Percentiles rank a stretch among this genome's conserved stretches.
Conservation (phyloP, 2,797 vertebrate species). For the Leucoraja ocellata region DNA sequence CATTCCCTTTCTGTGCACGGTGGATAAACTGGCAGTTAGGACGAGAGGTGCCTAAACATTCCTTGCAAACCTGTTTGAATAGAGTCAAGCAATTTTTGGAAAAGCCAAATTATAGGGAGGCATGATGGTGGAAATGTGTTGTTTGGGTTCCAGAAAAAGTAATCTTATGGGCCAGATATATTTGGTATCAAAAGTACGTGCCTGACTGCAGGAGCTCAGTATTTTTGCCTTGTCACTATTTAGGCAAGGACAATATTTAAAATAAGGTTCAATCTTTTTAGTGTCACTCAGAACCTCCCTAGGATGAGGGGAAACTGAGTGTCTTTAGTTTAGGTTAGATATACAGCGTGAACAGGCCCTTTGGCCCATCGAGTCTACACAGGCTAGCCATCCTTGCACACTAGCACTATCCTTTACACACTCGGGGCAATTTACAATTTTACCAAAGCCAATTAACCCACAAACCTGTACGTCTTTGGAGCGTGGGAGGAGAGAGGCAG, state of each 20-base stretch:
- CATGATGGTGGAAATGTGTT: neutral
- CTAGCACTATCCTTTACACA: too few species aligned
- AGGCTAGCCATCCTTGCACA: too few species aligned
- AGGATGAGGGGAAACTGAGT: neutral
- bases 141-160: neutral
- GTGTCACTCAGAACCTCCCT: neutral
- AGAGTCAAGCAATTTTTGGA: slow-evolving; percentile 1
- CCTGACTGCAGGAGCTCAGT: neutral
- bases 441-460: too few species aligned
- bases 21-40: neutral
- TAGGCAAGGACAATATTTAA: neutral
- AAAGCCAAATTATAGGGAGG: neutral
- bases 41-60: neutral
- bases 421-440: too few species aligned
- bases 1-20: neutral
- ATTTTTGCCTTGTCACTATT: neutral
- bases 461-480: too few species aligned
- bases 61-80: slow-evolving; percentile 6
- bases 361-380: too few species aligned
- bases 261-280: neutral
- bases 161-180: slow-evolving; percentile 7
- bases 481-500: too few species aligned
- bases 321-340: neutral
- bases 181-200: neutral
- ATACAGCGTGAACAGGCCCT: too few species aligned